Evolutionary conservation across 2,113 vertebrate species (phyloP), one percentile per base, ranked within the genome.

Genomic region (Micromys minutus): DNA sequence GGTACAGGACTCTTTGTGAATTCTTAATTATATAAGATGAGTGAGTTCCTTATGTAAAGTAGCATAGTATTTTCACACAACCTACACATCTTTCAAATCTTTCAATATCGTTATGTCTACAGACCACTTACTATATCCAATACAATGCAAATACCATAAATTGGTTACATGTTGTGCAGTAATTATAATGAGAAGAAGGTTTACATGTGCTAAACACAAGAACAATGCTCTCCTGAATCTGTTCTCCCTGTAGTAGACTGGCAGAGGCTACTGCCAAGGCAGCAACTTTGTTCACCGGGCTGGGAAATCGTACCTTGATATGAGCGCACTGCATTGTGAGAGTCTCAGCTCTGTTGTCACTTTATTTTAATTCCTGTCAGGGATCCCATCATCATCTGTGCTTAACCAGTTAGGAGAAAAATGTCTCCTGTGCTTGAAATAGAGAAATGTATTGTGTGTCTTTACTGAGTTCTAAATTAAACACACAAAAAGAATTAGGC

Each of bases 361-460:
- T 52, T 50, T 12, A 50, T 42, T 61, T 61, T 79, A 57, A 77
- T 45, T 92, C 80, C 87, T 84, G 34, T 69, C 69, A 79, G 67
- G 29, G 63, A 7, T 63, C 84, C 57, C 76, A 31, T 31, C 26
- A 34, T 50, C 19, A 39, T 57, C 47, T 47, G 1, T 42, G 8
- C 6, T 80, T 74, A 79, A 45, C 39, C 86, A 47, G 61, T 79
- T 87, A 55, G 47, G 22, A 50, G 86, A 75, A 89, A 86, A 36
- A 69, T 79, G 34, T 83, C 92, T 89, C 89, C 26, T 67, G 24
- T 42, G 47, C 45, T 71, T 93, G 83, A 91, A 79, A 88, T 47
- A 69, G 15, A 87, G 47, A 90, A 92, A 87, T 52, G 22, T 52
- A 59, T 75, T 24, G 17, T 59, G 5, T 36, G 16, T 26, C 50